Evolutionary conservation across 2,797 vertebrate genomes (phyloP), one percentile per base, ranked within the genome.

Genomic region (Paguma larvata): DNA sequence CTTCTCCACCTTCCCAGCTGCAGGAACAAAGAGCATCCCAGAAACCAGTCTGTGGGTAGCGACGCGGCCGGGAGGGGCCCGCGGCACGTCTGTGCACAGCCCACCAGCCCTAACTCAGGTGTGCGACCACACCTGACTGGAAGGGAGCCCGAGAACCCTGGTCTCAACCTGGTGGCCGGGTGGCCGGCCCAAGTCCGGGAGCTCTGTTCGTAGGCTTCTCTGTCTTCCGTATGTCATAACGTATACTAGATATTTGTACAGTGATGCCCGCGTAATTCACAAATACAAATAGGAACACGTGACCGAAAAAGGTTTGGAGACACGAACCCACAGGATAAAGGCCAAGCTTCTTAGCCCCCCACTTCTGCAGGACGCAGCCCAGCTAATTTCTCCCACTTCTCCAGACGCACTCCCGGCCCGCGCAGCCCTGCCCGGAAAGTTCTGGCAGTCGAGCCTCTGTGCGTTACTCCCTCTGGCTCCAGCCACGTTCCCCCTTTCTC

Each of bases 381-480:
- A 19, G 23, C 25, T 34, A 1, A 11, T 21, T 4, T n/a, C 56
- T 34, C 15, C 63, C 23, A 13, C 19, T 25, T 56, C 46, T 38
- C 62, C 21, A 51, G 51, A 21, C 19, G 3, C 30, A 4, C 30
- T 46, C 19, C 53, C 41, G 0, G 11, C 13, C 12, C 0, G 0
- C 2, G 15, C n/a, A 4, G 27, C 34, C 5, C 4, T 0, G 30
- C 27, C 21, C 13, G 11, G 46, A 75, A 27, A 6, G 46, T 16
- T 48, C 9, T 5, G 75, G 46, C 30, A 21, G 3, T 4, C 1
- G 2, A 18, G 2, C 30, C 30, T 1, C 32, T 13, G 30, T 6
- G 75, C 75, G 18, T 21, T 12, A 10, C 32, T 16, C 41, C 41
- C 25, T 9, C 41, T 27, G 41, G 25, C 72, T 46, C 41, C 72